Percentiles rank a stretch among this genome's conserved stretches.
Conservation (phyloP, 1,140 invertebrate genomes). For the Cheumatopsyche charites region DNA sequence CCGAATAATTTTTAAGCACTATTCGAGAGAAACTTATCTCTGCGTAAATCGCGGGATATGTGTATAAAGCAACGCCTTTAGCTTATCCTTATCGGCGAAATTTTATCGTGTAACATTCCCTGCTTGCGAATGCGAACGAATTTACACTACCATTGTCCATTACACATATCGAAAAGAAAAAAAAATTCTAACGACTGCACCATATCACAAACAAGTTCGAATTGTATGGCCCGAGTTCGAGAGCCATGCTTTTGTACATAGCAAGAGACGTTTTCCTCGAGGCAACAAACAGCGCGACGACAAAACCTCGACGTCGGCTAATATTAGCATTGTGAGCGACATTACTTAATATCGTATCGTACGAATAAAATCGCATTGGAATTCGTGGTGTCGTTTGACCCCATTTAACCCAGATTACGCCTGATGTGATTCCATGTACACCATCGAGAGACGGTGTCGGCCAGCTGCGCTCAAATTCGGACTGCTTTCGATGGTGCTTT, state of each 20-base stretch:
- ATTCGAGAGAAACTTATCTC: too few species aligned
- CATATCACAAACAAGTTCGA: too few species aligned
- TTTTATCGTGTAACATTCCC: too few species aligned
- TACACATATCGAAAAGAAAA: too few species aligned
- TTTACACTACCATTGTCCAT: too few species aligned
- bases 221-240: too few species aligned
- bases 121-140: too few species aligned
- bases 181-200: too few species aligned
- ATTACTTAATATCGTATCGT: constrained; percentile 47
- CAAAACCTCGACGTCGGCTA: constrained; percentile 31
- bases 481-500: neutral
- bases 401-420: constrained; percentile 64
- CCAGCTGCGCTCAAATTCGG: constrained; percentile 9
- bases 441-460: constrained; percentile 21
- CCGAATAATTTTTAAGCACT: too few species aligned
- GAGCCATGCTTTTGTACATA: neutral
- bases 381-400: constrained; percentile 65
- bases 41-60: too few species aligned
- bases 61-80: too few species aligned
- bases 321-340: constrained; percentile 48
- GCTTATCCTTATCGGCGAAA: too few species aligned
- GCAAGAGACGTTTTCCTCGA: neutral
- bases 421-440: constrained; percentile 57
- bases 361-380: constrained; percentile 62
- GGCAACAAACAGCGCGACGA: neutral